Evolutionary conservation across 2,113 vertebrate species (phyloP).

Genomic region (Sebastes schlegelii): DNA sequence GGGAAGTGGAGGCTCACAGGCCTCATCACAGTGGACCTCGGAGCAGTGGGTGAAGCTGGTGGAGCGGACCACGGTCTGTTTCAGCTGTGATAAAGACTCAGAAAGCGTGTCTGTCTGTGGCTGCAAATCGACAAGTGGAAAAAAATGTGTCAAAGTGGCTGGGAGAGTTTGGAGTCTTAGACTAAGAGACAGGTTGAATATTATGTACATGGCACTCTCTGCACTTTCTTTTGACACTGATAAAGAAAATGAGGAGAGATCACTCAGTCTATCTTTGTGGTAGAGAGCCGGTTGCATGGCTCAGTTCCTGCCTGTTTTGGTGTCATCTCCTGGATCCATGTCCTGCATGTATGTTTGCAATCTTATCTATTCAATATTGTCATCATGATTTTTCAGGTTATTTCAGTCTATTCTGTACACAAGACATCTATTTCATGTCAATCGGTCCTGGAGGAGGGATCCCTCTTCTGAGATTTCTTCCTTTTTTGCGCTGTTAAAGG

Average conservation of each 20-base stretch:
- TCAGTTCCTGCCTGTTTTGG: not conserved
- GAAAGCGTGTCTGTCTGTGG: not conserved
- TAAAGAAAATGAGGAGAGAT: not conserved
- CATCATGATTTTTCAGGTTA: not conserved
- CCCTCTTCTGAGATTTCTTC: not conserved
- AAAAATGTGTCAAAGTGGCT: not conserved
- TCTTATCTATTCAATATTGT: not conserved
- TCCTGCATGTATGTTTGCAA: not conserved
- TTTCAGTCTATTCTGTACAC: not conserved
- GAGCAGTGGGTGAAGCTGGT: constrained; percentile 36
- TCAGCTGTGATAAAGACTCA: constrained; percentile 56
- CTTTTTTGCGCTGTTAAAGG: too few species aligned
- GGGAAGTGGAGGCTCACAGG: constrained; percentile 18
- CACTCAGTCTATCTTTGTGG: not conserved
- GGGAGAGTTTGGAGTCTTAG: not conserved
- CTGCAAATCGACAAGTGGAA: constrained; percentile 1
- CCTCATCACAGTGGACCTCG: constrained; percentile 38
- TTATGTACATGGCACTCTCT: not conserved
- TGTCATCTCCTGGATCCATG: not conserved
- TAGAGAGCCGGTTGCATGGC: not conserved
- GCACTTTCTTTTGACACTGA: not conserved
- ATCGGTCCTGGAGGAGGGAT: not conserved
- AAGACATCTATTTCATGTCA: not conserved
- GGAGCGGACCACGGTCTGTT: constrained; percentile 52
- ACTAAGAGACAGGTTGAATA: not conserved